Conservation (phyloP, 2,888 invertebrate genomes). For the Stenotaenia linearis region DNA sequence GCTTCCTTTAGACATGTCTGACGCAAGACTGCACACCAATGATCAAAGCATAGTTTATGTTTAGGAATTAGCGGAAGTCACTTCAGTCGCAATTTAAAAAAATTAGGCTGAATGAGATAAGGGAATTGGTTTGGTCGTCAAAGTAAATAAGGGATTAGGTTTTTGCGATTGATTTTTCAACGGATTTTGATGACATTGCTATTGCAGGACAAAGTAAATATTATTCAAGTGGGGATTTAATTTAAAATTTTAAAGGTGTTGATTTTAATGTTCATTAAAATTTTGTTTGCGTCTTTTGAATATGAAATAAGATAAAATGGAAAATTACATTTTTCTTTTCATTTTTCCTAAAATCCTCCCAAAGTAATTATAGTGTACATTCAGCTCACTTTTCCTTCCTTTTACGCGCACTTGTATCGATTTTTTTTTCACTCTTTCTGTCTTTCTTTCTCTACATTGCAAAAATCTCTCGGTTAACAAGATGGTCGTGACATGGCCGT, state of each 20-base stretch:
- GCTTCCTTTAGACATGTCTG: constrained; percentile 12
- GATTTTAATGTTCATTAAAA: background rate
- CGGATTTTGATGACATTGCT: background rate
- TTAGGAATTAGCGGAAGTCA: background rate
- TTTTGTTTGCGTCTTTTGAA: background rate
- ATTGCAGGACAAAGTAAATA: background rate
- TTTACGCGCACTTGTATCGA: no score
- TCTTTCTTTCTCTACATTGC: background rate
- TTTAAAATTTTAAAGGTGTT: background rate
- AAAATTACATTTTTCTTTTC: background rate
- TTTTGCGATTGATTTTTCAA: background rate
- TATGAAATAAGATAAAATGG: background rate
- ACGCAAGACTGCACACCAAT: background rate
- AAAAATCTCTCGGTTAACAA: constrained; percentile 14
- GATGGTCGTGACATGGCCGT: constrained; percentile 26
- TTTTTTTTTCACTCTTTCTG: background rate
- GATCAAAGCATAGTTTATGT: background rate
- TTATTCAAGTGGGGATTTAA: background rate
- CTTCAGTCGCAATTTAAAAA: background rate
- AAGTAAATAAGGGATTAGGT: background rate
- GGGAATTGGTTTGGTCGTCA: background rate
- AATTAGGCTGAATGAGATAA: background rate
- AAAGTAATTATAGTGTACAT: background rate
- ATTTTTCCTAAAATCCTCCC: background rate
- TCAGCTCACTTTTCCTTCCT: background rate